A percentile compares a stretch with the other conserved stretches of the same genome.
phyloP scores from a whole-genome alignment of 2,113 vertebrate genomes.

The Aldabrachelys gigantea region DNA sequence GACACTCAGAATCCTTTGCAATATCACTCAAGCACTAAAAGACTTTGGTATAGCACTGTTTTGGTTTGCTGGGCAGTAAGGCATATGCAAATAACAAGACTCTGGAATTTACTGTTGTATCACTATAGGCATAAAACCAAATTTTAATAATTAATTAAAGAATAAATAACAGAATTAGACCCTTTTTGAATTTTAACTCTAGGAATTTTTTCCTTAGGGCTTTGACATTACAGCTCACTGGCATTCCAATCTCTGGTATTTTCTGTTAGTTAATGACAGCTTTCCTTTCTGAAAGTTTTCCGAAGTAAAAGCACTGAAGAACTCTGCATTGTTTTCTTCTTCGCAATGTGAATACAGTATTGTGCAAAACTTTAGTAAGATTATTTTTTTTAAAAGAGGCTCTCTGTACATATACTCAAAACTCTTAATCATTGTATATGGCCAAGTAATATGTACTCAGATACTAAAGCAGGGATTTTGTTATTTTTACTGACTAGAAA shows the following conservation, averaged over 20 bases:
- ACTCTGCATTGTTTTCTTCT: not conserved
- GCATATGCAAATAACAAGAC: not conserved
- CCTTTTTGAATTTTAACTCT: not conserved
- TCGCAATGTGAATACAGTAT: not conserved
- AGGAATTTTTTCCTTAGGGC: not conserved
- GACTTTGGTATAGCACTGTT: not conserved
- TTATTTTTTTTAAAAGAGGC: not conserved
- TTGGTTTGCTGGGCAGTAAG: not conserved
- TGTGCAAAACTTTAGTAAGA: not conserved
- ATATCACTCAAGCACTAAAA: not conserved
- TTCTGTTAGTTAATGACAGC: not conserved
- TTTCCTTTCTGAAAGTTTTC: not conserved
- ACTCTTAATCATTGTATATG: not conserved
- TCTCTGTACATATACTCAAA: not conserved
- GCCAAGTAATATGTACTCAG: slow-evolving; percentile 9
- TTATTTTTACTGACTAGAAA: not conserved
- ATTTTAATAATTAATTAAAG: not conserved
- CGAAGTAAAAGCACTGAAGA: not conserved
- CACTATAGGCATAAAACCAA: not conserved
- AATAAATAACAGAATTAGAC: not conserved
- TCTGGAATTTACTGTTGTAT: not conserved
- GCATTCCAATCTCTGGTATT: not conserved
- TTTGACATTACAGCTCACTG: not conserved
- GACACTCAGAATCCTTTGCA: not conserved
- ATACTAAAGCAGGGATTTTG: not conserved